phyloP scores from a whole-genome alignment of 2,113 vertebrate genomes.

The Reinhardtius hippoglossoides region DNA sequence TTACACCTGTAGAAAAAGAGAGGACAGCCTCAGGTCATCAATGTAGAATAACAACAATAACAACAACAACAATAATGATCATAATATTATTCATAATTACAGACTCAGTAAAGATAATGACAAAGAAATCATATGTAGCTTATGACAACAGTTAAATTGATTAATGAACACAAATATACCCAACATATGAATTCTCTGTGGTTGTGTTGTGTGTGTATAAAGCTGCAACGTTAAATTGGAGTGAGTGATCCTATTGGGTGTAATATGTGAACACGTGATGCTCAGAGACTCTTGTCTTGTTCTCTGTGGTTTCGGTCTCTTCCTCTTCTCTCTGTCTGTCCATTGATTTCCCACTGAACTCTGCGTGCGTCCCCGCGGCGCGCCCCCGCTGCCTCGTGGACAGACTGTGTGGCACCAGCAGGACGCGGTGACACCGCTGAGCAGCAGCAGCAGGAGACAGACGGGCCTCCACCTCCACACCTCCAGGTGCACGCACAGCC shows the following conservation, averaged over 20 bases:
- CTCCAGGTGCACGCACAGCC: conserved; percentile 27
- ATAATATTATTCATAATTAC: no score
- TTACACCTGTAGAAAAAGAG: no score
- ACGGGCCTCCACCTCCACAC: background rate
- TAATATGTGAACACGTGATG: background rate
- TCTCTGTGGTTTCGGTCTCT: background rate
- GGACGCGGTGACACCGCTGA: background rate
- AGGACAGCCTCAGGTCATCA: no score
- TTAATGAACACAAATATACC: background rate
- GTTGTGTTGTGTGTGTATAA: background rate
- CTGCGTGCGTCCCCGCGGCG: conserved; percentile 34
- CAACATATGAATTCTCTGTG: no score
- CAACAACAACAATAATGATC: background rate
- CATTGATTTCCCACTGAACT: conserved; percentile 23
- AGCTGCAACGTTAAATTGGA: background rate
- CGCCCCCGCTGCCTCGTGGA: conserved; percentile 20
- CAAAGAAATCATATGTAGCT: no score
- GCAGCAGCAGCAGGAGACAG: background rate
- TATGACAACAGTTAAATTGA: no score
- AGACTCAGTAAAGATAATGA: no score
- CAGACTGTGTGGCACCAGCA: conserved; percentile 42
- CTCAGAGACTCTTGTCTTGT: background rate
- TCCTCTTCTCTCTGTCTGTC: background rate
- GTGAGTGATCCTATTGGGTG: background rate
- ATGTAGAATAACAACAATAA: no score